Evolutionary conservation across 2,888 invertebrate genomes (phyloP), one percentile per base, ranked within the genome.

Genomic region (Eumerus sabulonum): DNA sequence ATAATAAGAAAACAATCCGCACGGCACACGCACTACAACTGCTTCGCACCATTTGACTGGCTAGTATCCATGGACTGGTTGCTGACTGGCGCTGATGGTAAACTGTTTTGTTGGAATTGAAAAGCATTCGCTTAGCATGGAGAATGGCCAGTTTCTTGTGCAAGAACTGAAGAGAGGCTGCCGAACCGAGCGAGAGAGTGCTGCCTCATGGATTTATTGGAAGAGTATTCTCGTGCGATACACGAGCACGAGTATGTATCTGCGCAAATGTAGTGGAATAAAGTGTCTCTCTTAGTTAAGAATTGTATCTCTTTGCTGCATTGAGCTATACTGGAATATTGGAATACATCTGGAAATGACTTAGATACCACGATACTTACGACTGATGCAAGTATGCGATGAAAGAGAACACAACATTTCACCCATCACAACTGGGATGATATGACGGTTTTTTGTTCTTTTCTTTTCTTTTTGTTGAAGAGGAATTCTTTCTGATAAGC

Each of bases 51-150:
- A 74, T 74, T 74, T 74, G 64, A 74, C 44, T 79, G 59, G 56
- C 64, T 74, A 79, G 79, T 74, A 79, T 79, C 79, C 64, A 74
- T 59, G 63, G 74, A 79, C 73, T 79, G 74, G 74, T 67, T 40
- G 27, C 5, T 79, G 74, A 47, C 64, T 74, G 60, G 38, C 44
- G 57, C 45, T 51, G 54, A 71, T 50, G 66, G 60, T 45, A 70
- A 64, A 71, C 63, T 50, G 72, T 72, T 72, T 40, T 56, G 62
- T 67, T 62, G 62, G 62, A 66, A 62, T 66, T 42, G 45, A 57
- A 70, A 67, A 60, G 62, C 66, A 57, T 27, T 62, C 50, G 66
- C 40, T 71, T 53, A 48, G 18, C 48, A 19, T 19, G 64, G 48
- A 70, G 45, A 44, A 36, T 42, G 56, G 57, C 12, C 27, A 7